Evolutionary conservation across 2,888 invertebrate genomes (phyloP).

Genomic region (Phanerotoma sp.): DNA sequence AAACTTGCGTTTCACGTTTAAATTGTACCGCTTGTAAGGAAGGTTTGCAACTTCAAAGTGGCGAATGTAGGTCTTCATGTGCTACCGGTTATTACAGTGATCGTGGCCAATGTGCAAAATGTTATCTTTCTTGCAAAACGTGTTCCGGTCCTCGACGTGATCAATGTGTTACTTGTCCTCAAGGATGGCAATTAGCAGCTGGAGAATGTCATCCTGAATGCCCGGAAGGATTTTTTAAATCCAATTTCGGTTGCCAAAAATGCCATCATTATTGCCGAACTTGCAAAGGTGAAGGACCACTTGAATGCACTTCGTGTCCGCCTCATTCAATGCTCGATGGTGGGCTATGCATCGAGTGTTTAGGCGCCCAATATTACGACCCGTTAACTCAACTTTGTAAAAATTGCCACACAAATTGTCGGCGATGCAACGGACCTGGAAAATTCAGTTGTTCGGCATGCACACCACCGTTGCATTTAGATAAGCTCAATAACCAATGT

Average conservation of each 20-base stretch:
- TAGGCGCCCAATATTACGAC: conserved; percentile 74
- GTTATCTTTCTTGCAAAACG: conserved; percentile 81
- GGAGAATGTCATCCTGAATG: conserved; percentile 86
- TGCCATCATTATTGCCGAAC: conserved; percentile 88
- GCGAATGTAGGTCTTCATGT: conserved; percentile 79
- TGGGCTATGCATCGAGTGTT: conserved; percentile 75
- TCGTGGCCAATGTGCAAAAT: conserved; percentile 77
- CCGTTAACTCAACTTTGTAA: conserved; percentile 68
- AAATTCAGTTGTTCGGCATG: conserved; percentile 71
- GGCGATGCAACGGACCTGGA: conserved; percentile 70
- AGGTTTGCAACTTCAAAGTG: conserved; percentile 77
- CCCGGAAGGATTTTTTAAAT: conserved; percentile 84
- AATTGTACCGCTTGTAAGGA: conserved; percentile 81
- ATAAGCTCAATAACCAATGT: conserved; percentile 74
- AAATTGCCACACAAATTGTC: conserved; percentile 67
- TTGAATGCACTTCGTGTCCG: conserved; percentile 74
- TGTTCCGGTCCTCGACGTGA: conserved; percentile 83
- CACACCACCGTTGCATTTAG: conserved; percentile 66
- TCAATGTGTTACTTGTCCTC: conserved; percentile 82
- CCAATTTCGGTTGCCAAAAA: conserved; percentile 78
- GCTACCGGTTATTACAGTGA: conserved; percentile 83
- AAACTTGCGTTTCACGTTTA: conserved; percentile 73
- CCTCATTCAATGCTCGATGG: conserved; percentile 72
- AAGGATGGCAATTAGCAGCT: conserved; percentile 78
- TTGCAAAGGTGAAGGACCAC: conserved; percentile 78